Conservation (phyloP, 2,113 vertebrate genomes). For the Ia io region DNA sequence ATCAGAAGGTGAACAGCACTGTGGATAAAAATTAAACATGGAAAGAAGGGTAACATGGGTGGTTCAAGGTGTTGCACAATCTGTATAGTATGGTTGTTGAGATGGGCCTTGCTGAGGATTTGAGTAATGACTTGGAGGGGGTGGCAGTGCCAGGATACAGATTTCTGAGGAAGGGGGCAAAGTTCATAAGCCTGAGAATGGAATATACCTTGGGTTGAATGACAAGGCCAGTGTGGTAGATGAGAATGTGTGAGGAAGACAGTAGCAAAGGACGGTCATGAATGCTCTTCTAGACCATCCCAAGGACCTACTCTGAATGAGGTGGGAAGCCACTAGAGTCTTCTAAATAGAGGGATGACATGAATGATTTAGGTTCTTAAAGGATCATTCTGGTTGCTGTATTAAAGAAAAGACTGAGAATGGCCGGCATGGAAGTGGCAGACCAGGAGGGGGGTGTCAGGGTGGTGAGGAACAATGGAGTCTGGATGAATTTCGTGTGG, state of each 20-base stretch:
- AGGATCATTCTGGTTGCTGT: too few relatives aligned
- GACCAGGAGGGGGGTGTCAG: rapidly evolving
- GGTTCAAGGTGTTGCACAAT: rapidly evolving
- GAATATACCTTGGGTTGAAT: rapidly evolving
- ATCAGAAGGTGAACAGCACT: too few relatives aligned
- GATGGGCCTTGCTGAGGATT: background rate
- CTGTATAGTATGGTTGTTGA: rapidly evolving
- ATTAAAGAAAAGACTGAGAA: background rate
- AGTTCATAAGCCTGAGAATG: background rate
- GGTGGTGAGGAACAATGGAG: background rate
- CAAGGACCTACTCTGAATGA: background rate
- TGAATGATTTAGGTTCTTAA: background rate
- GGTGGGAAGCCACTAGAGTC: background rate
- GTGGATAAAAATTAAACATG: background rate
- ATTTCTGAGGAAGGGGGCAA: background rate
- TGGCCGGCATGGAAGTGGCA: background rate
- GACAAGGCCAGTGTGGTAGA: rapidly evolving
- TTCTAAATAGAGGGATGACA: background rate
- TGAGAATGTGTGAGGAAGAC: background rate
- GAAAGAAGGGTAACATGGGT: background rate
- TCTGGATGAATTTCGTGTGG: too few relatives aligned
- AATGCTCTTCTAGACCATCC: background rate
- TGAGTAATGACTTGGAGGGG: background rate
- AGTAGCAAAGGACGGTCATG: rapidly evolving
- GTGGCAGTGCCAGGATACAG: background rate